Evolutionary conservation across 2,888 invertebrate species (phyloP), one percentile per base, ranked within the genome.

Genomic region (Drosophila meridionalis): DNA sequence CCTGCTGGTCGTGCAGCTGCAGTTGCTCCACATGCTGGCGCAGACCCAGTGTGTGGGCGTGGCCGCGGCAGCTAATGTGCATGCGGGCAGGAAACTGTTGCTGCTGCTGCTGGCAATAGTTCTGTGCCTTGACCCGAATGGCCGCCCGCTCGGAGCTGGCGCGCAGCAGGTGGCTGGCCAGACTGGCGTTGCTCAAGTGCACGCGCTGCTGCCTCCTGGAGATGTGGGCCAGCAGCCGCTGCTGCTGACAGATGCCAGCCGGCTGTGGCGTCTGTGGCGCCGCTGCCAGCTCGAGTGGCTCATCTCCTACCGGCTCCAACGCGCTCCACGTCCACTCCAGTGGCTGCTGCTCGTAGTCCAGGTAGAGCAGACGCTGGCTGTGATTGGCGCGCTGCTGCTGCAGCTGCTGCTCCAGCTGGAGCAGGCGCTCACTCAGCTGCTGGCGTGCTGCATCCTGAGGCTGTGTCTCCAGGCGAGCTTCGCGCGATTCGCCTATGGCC

Each of bases 291-390:
- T 88, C 80, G 1, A 67, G 14, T 0, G 42, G 34, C 11, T 74
- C 69, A 36, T 75, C 78, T 0, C 58, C 32, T 0, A 57, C 8
- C 0, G 81, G 47, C 3, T 72, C 8, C 0, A 80, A 45, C 3
- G 70, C 76, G 42, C 73, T 72, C 90, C 90, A 90, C 14, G 68
- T 61, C 8, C 83, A 61, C 8, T 14, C 50, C 8, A 11, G 70
- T 45, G 20, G 62, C 67, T 26, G 78, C 62, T 64, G 78, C 73
- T 80, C 88, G 36, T 88, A 90, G 65, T 92, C 91, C 42, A 92
- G 66, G 48, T 92, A 92, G 2, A 88, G 62, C 20, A 92, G 67
- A 6, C 83, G 75, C 4, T 59, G 45, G 36, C 20, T 56, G 3
- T 34, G 75, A 47, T 68, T 62, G 2, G 14, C 59, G 20, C 68